Evolutionary conservation across 92 coral and sea anemone genomes (phyloP), one percentile per base, ranked within the genome.

Genomic region (Plumapathes pennacea): DNA sequence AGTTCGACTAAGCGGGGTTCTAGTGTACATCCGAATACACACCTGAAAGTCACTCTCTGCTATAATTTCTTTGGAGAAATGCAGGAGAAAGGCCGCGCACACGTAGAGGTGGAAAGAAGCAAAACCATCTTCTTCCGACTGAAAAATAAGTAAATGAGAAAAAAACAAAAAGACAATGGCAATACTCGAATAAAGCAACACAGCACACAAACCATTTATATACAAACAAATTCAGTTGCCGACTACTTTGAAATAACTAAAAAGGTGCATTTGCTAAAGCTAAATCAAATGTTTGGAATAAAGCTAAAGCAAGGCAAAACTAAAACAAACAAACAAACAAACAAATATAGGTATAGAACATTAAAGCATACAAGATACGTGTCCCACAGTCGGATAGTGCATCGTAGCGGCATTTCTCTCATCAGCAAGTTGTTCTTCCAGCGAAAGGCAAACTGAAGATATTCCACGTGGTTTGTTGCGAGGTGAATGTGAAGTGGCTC

Each of bases 341-440:
- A 13, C 30, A 1, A 41, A 31, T 21, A 18, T 24, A 8, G 39
- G 21, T 9, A 4, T 25, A 10, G 12, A 30, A 29, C 5, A 28
- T 1, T 57, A 25, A 14, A 10, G 60, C 86, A 32, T 61, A 92
- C 98, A 88, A 92, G 67, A 53, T 92, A 92, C 0, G 96, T 92
- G 34, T 92, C 98, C 98, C 98, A 92, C 0, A 92, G 80, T 60
- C 98, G 77, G 34, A 92, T 92, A 5, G 98, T 92, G 50, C 96
- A 82, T 25, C 98, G 66, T 14, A 92, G 71, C 3, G 98, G 98
- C 88, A 92, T 79, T 51, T 92, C 98, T 60, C 98, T 76, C 98
- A 92, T 92, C 45, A 92, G 65, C 5, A 92, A 60, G 65, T 92
- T 92, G 69, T 92, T 92, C 98, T 88, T 92, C 98, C 98, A 92